These are phyloP conservation scores for Girardia tigrina DNA, from an alignment of 2,888 invertebrate species.

Conservation along the genomic window DNA sequence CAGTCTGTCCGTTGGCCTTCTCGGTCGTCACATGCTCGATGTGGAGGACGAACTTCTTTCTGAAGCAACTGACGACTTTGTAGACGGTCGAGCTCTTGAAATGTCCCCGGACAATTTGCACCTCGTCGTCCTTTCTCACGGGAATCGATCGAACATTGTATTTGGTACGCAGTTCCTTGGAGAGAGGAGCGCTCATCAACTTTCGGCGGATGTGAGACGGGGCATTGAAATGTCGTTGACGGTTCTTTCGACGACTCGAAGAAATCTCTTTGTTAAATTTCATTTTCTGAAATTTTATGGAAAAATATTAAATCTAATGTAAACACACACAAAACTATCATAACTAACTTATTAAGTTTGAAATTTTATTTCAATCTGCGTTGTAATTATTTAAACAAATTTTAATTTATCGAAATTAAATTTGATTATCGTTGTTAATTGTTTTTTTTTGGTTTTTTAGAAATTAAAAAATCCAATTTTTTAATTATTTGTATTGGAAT, in stretches of 20 bases:
- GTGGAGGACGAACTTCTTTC: slow-evolving; percentile 95
- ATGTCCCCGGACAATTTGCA: slow-evolving; percentile 85
- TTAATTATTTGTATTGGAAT: too few species aligned
- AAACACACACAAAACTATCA: too few species aligned
- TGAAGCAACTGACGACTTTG: slow-evolving; percentile 91
- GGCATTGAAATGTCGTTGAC: slow-evolving; percentile 94
- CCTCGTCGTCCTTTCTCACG: slow-evolving; percentile 97
- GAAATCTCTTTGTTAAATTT: slow-evolving; percentile 88
- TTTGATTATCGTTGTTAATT: too few species aligned
- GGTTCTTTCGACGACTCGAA: slow-evolving; percentile 87
- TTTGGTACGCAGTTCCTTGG: slow-evolving; percentile 89
- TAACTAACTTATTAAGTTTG: neutral
- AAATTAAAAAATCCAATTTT: too few species aligned
- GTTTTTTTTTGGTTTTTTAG: too few species aligned
- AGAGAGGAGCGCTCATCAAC: slow-evolving; percentile 74
- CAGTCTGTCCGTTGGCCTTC: slow-evolving; percentile 94
- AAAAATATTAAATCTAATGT: neutral
- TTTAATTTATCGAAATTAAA: too few species aligned
- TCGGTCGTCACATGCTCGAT: slow-evolving; percentile 98
- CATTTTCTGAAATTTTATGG: slow-evolving; percentile 43
- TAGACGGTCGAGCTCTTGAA: slow-evolving; percentile 98
- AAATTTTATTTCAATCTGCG: neutral
- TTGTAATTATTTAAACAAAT: neutral
- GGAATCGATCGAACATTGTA: slow-evolving; percentile 97
- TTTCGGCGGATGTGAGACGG: slow-evolving; percentile 88